phyloP scores from a whole-genome alignment of 2,888 invertebrate species.

The Malacosoma neustria region DNA sequence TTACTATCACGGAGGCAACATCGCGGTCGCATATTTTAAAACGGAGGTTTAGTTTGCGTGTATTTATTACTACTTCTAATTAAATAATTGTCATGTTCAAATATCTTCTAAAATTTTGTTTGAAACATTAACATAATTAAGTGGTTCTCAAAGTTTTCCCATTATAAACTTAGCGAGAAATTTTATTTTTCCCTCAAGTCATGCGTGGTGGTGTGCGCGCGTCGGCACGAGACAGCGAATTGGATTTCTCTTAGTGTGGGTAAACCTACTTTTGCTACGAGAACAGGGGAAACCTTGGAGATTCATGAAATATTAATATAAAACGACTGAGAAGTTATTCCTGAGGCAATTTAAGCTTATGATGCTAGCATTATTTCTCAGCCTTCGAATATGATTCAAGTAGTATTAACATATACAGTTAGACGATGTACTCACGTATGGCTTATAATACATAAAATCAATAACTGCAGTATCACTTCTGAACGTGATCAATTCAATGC shows the following conservation, averaged over 20 bases:
- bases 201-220: constrained; percentile 60
- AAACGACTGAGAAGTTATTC: constrained; percentile 52
- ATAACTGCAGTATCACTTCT: no score
- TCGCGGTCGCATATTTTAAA: no score
- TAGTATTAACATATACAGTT: no score
- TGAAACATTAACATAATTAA: constrained; percentile 76
- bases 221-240: constrained; percentile 64
- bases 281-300: constrained; percentile 67
- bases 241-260: constrained; percentile 70
- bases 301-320: constrained; percentile 64
- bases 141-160: constrained; percentile 76
- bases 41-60: no score
- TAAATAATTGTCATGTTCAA: constrained; percentile 66
- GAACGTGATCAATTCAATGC: no score
- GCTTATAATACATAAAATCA: no score
- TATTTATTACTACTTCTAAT: constrained; percentile 36
- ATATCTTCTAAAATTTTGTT: constrained; percentile 73
- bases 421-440: no score
- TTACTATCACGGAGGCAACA: no score
- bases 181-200: constrained; percentile 76
- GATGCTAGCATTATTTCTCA: constrained; percentile 28
- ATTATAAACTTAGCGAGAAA: constrained; percentile 76
- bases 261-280: constrained; percentile 69
- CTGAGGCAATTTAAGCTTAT: constrained; percentile 43
- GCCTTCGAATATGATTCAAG: no score